Evolutionary conservation across 2,888 invertebrate genomes (phyloP).

Genomic region (Sarcophaga variegata): DNA sequence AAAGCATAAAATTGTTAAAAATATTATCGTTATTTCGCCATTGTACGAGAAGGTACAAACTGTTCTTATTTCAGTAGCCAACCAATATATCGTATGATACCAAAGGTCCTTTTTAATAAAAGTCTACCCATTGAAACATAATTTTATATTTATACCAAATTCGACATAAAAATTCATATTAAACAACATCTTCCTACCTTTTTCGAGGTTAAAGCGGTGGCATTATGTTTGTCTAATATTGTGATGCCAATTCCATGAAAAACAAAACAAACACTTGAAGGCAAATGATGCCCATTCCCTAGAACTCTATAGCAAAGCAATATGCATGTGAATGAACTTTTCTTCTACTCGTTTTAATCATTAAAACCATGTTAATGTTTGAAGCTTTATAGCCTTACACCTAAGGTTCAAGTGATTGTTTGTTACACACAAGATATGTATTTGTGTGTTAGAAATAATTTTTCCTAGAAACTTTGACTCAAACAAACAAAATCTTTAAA

Average conservation of each 20-base stretch:
- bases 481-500: too few species aligned
- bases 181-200: neutral
- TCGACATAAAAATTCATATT: neutral
- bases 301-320: too few species aligned
- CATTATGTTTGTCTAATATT: neutral
- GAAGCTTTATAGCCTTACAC: too few species aligned
- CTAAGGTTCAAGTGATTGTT: too few species aligned
- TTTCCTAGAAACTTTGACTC: too few species aligned
- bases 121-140: neutral
- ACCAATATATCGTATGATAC: neutral
- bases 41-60: constrained; percentile 1
- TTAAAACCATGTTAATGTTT: too few species aligned
- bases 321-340: too few species aligned
- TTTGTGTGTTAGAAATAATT: too few species aligned
- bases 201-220: neutral
- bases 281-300: too few species aligned
- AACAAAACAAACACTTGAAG: too few species aligned
- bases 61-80: constrained; percentile 3
- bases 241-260: neutral
- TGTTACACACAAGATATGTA: too few species aligned
- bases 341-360: too few species aligned
- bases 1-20: constrained; percentile 40
- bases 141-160: neutral
- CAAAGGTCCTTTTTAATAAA: neutral
- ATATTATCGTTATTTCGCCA: constrained; percentile 41